These are phyloP conservation scores for Bhutanitis thaidina DNA, from an alignment of 2,888 invertebrate species.

Conservation along the genomic window DNA sequence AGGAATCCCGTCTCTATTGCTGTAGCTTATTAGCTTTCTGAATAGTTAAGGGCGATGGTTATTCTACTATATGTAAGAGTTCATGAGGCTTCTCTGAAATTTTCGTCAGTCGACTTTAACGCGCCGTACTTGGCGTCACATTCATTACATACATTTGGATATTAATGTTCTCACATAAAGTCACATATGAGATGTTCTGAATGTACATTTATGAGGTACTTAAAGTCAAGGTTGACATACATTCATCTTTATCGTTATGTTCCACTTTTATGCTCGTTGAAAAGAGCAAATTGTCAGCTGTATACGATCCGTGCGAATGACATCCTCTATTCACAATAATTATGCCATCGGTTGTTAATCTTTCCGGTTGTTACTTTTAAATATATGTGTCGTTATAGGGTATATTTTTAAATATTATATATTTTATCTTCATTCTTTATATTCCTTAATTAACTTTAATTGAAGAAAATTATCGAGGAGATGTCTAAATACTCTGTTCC, in stretches of 20 bases:
- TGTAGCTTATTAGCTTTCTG: too few species aligned
- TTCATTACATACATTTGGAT: not conserved
- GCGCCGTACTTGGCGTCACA: too few species aligned
- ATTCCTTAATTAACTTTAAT: too few species aligned
- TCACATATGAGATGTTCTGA: not conserved
- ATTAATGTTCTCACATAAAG: not conserved
- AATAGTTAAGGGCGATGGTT: too few species aligned
- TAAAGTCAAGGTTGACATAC: slow-evolving; percentile 12
- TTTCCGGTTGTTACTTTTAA: too few species aligned
- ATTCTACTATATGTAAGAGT: not conserved
- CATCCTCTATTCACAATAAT: slow-evolving; percentile 3
- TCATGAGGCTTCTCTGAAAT: not conserved
- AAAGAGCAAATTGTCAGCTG: slow-evolving; percentile 14
- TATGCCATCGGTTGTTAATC: not conserved
- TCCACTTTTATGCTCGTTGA: slow-evolving; percentile 14
- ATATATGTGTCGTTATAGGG: too few species aligned
- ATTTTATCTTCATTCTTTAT: too few species aligned
- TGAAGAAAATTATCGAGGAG: too few species aligned
- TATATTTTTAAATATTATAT: too few species aligned
- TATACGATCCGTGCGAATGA: not conserved
- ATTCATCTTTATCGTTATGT: slow-evolving; percentile 12
- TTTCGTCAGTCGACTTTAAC: too few species aligned
- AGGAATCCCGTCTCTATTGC: too few species aligned
- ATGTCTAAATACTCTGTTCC: too few species aligned
- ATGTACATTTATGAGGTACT: slow-evolving; percentile 4